Conservation (phyloP, 2,113 vertebrate genomes). For the Zosterops hypoxanthus region DNA sequence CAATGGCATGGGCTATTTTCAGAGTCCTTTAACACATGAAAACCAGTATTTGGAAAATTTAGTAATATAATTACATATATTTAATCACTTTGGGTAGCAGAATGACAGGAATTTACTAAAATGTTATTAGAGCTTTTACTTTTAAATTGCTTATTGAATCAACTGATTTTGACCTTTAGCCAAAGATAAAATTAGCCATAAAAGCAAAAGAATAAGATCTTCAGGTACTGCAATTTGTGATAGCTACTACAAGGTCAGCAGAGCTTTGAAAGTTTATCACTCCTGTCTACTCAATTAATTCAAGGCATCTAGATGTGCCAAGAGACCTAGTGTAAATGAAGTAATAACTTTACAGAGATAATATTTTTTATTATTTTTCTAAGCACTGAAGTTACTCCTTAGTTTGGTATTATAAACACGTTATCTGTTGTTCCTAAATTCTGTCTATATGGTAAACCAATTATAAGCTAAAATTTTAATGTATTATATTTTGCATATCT, state of each 20-base stretch:
- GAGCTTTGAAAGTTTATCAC: neutral
- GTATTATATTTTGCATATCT: neutral
- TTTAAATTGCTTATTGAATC: neutral
- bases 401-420: neutral
- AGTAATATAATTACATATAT: neutral
- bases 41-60: neutral
- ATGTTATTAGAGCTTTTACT: slow-evolving; percentile 3
- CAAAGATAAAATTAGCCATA: slow-evolving; percentile 15
- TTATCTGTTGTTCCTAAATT: neutral
- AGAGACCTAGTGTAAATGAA: slow-evolving; percentile 28
- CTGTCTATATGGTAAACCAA: neutral
- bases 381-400: neutral
- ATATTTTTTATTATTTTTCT: neutral
- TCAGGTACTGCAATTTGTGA: neutral
- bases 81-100: neutral
- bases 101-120: neutral
- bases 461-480: neutral
- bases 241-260: neutral
- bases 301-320: neutral
- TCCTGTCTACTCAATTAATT: neutral
- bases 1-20: neutral
- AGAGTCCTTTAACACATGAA: neutral
- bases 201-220: slow-evolving; percentile 22
- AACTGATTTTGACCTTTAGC: neutral
- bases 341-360: neutral